These are phyloP conservation scores for Picathartes gymnocephalus DNA, from an alignment of 2,113 vertebrate species.

Conservation along the genomic window DNA sequence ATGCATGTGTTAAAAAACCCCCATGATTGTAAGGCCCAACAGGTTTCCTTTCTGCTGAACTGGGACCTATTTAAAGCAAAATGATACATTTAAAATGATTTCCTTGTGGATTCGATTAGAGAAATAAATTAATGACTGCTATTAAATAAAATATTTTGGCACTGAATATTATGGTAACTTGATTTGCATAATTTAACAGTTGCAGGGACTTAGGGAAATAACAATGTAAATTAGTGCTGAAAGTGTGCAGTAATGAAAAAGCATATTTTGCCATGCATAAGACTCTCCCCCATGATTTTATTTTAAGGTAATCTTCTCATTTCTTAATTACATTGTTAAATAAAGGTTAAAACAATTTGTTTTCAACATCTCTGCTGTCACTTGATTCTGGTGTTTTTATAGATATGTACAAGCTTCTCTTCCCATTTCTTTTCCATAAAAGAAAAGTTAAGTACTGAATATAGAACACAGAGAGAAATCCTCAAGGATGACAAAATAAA, in stretches of 20 bases:
- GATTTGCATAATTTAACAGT: conserved; percentile 65
- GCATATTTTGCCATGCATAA: neutral
- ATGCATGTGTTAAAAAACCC: neutral
- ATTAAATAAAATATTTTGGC: conserved; percentile 65
- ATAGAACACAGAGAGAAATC: neutral
- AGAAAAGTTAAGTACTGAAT: neutral
- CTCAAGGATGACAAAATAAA: neutral
- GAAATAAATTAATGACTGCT: conserved; percentile 59
- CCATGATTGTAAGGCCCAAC: neutral
- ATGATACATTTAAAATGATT: conserved; percentile 53
- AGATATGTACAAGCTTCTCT: neutral
- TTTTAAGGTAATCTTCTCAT: neutral
- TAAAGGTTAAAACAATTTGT: conserved; percentile 4
- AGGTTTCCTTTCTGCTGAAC: conserved; percentile 8
- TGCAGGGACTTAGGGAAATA: conserved; percentile 55
- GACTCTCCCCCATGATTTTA: neutral
- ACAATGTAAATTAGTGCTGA: conserved; percentile 38
- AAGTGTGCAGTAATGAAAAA: conserved; percentile 27
- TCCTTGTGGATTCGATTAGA: conserved; percentile 49
- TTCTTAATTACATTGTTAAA: conserved; percentile 44
- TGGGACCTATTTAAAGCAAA: conserved; percentile 50
- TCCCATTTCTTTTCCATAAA: neutral
- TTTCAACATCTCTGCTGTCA: neutral
- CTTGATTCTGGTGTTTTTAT: neutral
- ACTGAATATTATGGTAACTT: conserved; percentile 45